These are phyloP conservation scores for Grantiella picta DNA, from an alignment of 2,113 vertebrate genomes.

Conservation along the genomic window DNA sequence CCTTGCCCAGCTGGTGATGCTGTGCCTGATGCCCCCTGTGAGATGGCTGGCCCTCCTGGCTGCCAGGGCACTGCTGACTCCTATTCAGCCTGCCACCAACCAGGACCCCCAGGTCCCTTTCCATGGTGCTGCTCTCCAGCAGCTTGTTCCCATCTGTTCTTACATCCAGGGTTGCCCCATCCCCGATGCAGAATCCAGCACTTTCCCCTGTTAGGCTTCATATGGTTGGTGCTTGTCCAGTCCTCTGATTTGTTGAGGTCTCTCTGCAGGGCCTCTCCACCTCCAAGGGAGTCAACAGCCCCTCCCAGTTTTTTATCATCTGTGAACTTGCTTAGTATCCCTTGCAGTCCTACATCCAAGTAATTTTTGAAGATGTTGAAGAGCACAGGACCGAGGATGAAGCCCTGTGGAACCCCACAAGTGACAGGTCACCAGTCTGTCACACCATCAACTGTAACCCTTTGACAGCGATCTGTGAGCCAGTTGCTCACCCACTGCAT, in stretches of 20 bases:
- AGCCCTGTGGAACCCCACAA: background rate
- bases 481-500: background rate
- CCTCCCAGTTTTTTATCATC: background rate
- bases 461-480: background rate
- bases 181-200: background rate
- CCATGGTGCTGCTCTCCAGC: background rate
- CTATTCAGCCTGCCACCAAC: accelerated
- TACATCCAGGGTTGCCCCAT: background rate
- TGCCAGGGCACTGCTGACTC: background rate
- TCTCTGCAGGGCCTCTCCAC: background rate
- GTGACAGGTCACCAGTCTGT: background rate
- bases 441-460: background rate
- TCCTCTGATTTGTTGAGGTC: background rate
- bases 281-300: background rate
- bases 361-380: background rate
- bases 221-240: background rate
- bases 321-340: background rate
- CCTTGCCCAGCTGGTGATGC: background rate
- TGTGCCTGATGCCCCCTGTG: background rate
- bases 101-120: background rate
- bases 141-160: background rate
- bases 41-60: accelerated
- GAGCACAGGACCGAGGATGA: background rate
- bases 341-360: background rate
- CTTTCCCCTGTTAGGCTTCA: background rate